Evolutionary conservation across 2,888 invertebrate species (phyloP), one percentile per base, ranked within the genome.

Genomic region (Eurois occulta): DNA sequence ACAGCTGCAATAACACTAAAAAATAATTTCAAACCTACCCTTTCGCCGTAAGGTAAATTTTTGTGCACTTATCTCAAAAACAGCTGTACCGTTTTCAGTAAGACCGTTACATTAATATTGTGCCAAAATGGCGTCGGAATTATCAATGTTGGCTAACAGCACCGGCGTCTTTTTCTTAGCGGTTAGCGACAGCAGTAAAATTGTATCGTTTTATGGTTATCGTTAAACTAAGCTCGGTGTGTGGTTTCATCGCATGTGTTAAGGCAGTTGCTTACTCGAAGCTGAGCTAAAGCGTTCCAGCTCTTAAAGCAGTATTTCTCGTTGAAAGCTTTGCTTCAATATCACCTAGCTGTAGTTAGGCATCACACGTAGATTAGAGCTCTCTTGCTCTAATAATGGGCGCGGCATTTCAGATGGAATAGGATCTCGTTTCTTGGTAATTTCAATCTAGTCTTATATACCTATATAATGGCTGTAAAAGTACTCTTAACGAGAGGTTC

Each of bases 171-270:
- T 85, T 87, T 85, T 87, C 85, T 86, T 78, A 73, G 87, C 81
- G 86, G 84, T 88, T 88, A 82, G 86, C 60, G 70, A 82, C 81
- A 82, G 81, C 87, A 94, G 92, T 95, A 94, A 95, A 95, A 93
- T 91, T 92, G 91, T 93, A 92, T 87, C 88, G 92, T 93, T 95
- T 95, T 95, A 95, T 92, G 91, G 90, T 89, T 90, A 90, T 93
- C 93, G 93, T 95, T 93, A 94, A 95, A 95, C 91, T 90, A 84
- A 92, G 92, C 92, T 91, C 89, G 89, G 91, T 92, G 91, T 91
- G 91, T 91, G 90, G 91, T 91, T 91, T 89, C 88, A 90, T 91
- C 87, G 87, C 89, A 91, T 90, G 89, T 90, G 87, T 73, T 84
- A 80, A 72, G 80, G 52, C 55, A 60, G 38, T 68, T 68, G 66